Conservation (phyloP, 2,113 vertebrate species). For the Climacteris rufus region DNA sequence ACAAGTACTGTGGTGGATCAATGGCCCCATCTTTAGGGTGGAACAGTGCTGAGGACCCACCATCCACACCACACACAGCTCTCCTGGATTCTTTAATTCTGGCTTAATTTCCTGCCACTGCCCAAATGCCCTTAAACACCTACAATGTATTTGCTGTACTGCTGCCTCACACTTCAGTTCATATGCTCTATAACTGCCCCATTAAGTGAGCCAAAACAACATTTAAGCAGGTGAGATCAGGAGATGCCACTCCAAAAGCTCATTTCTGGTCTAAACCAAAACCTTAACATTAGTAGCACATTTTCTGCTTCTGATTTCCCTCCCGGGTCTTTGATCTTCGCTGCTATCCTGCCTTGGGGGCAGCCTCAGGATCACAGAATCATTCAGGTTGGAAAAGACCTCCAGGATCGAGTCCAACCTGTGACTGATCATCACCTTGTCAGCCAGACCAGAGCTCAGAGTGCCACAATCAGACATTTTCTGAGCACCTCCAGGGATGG, state of each 20-base stretch:
- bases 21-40: neutral
- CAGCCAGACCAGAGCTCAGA: neutral
- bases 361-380: neutral
- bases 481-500: neutral
- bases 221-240: neutral
- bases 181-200: neutral
- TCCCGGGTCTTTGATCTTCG: neutral
- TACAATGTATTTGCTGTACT: neutral
- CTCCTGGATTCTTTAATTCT: neutral
- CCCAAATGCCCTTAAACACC: neutral
- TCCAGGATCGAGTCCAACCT: neutral
- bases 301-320: neutral
- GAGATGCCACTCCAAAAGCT: neutral
- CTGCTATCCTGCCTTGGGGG: neutral
- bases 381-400: neutral
- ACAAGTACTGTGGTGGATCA: accelerated
- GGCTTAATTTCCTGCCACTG: neutral
- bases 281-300: accelerated
- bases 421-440: neutral
- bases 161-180: neutral
- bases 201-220: neutral
- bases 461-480: neutral
- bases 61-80: neutral
- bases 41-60: neutral
- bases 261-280: neutral